Percentiles rank a stretch among this genome's conserved stretches.
These are phyloP conservation scores for Hiodon tergisus DNA, from an alignment of 2,113 vertebrate species.

Conservation along the genomic window DNA sequence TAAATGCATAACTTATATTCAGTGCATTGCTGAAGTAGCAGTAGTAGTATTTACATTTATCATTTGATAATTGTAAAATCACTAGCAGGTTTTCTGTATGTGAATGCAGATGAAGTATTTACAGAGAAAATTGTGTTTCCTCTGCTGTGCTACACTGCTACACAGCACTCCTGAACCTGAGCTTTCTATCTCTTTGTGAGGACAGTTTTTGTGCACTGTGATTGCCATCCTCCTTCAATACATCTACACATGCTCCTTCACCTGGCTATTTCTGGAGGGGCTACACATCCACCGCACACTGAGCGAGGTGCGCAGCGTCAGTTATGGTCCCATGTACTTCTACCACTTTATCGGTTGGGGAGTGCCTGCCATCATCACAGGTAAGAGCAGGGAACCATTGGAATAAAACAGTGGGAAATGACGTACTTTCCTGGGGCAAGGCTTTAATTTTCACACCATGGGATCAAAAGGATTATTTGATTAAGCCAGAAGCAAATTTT, in stretches of 20 bases:
- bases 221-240: constrained; percentile 94
- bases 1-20: no score
- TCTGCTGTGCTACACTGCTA: background rate
- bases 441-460: no score
- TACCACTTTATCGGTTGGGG: constrained; percentile 95
- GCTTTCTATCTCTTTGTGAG: background rate
- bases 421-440: background rate
- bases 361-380: constrained; percentile 87
- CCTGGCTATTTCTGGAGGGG: constrained; percentile 87
- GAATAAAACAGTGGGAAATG: background rate
- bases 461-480: no score
- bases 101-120: no score
- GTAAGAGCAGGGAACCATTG: constrained; percentile 44
- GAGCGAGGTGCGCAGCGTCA: constrained; percentile 82
- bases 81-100: background rate
- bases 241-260: constrained; percentile 87
- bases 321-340: constrained; percentile 90
- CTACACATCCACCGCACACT: constrained; percentile 85
- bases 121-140: background rate
- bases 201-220: constrained; percentile 86
- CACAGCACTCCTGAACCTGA: background rate
- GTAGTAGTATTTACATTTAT: background rate
- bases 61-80: background rate
- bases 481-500: no score
- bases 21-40: background rate